Evolutionary conservation across 2,113 vertebrate genomes (phyloP).

Genomic region (Rhegmatorhina hoffmannsi): DNA sequence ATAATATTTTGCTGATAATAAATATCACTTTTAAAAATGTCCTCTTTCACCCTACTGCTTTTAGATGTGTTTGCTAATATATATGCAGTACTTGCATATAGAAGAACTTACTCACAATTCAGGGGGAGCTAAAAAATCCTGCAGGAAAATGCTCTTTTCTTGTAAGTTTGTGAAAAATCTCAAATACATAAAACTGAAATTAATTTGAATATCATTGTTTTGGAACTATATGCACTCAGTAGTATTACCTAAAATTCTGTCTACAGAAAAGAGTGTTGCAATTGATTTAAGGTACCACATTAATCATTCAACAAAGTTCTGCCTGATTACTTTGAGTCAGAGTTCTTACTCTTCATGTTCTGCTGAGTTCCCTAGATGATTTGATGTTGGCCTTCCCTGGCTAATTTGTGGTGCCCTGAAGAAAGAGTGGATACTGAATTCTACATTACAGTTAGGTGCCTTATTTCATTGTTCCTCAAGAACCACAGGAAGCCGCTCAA

Average conservation of each 20-base stretch:
- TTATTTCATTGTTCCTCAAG: conserved; percentile 32
- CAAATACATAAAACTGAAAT: not conserved
- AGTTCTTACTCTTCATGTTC: not conserved
- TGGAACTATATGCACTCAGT: not conserved
- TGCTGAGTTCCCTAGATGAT: not conserved
- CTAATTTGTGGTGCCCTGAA: not conserved
- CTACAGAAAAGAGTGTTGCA: not conserved
- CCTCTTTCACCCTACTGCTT: not conserved
- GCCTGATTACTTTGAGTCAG: not conserved
- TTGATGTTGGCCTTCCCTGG: not conserved
- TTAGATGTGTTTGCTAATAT: not conserved
- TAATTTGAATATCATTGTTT: not conserved
- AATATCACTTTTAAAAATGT: not conserved
- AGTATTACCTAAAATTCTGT: not conserved
- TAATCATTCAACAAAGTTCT: not conserved
- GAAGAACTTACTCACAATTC: not conserved
- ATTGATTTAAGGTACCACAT: not conserved
- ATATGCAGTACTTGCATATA: not conserved
- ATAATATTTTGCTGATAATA: not conserved
- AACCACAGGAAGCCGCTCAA: not conserved
- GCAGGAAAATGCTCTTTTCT: not conserved
- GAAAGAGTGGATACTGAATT: conserved; percentile 17
- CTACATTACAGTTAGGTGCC: conserved; percentile 5
- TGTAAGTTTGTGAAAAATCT: not conserved
- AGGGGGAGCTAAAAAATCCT: not conserved